Evolutionary conservation across 2,888 invertebrate species (phyloP), one percentile per base, ranked within the genome.

Genomic region (Synanthedon andrenaeformis): DNA sequence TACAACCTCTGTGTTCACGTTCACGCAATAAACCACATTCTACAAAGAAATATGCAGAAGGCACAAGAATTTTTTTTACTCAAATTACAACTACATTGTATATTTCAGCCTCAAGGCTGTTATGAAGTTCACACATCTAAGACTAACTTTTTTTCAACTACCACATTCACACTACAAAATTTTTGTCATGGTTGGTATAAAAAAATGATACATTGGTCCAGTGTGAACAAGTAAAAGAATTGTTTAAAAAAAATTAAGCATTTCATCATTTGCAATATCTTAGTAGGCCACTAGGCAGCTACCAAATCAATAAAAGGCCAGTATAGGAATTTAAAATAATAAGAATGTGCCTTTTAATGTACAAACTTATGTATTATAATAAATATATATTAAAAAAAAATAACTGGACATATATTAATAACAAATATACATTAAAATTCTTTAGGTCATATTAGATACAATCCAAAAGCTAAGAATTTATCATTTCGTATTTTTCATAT

Each of bases 1-100:
- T 49, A 19, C 13, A 14, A 19, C 6, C 11, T 14, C 14, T 17
- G 49, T 49, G 49, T 49, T 49, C 49, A 49, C 12, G 12, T 17
- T 49, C 23, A n/a, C 49, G 4, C 23, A 49, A 12, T 57, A 49
- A 14, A 12, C 23, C 49, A 49, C 23, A 49, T 14, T 57, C 56
- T 59, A 59, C 56, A 58, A 62, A 58, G 57, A 54, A 60, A 49
- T 56, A 58, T 57, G 55, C 56, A 55, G 61, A 65, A 66, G 65
- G 65, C 64, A 66, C 65, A 64, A 62, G 62, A 58, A 60, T 57
- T 62, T 28, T 57, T 28, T 48, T 45, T 13, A 49, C 13, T 49
- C n/a, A 45, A 45, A 45, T 45, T 45, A 45, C 45, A 14, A 13
- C 45, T 45, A 19, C 12, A 23, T 23, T 49, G 49, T 49, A 49